Percentiles rank a stretch among this genome's conserved stretches.
Conservation (phyloP, 2,888 invertebrate genomes). For the Drosophila antonietae region DNA sequence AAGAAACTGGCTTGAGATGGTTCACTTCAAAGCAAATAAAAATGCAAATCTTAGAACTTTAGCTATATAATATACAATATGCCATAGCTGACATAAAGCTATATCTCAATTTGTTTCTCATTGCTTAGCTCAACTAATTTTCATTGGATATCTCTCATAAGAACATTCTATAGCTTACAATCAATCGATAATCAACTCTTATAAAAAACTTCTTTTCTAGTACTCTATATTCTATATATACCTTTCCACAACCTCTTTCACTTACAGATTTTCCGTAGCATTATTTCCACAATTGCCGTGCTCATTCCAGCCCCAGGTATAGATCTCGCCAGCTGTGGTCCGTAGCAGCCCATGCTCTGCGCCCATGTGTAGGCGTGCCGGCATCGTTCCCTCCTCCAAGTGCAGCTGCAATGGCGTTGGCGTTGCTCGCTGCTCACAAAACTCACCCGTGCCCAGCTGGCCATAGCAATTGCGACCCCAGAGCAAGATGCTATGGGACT, state of each 20-base stretch:
- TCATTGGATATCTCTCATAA: not conserved
- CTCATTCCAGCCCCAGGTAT: conserved; percentile 96
- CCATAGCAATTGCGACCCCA: conserved; percentile 94
- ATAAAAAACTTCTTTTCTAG: too few relatives aligned
- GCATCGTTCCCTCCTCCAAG: conserved; percentile 58
- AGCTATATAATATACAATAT: too few relatives aligned
- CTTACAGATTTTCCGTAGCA: conserved; percentile 83
- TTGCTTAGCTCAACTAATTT: not conserved
- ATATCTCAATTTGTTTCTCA: too few relatives aligned
- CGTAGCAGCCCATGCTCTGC: conserved; percentile 92
- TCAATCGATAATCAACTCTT: too few relatives aligned
- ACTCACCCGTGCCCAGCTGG: conserved; percentile 87
- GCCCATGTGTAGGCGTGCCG: conserved; percentile 86
- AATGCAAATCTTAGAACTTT: too few relatives aligned
- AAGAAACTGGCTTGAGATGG: too few relatives aligned
- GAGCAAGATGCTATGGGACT: conserved; percentile 87
- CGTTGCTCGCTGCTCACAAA: conserved; percentile 78
- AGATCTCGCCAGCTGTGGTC: conserved; percentile 87
- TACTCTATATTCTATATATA: too few relatives aligned
- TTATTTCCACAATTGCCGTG: conserved; percentile 93
- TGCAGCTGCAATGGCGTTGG: conserved; percentile 73
- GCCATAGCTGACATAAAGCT: too few relatives aligned
- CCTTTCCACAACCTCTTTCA: not conserved
- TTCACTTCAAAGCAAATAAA: too few relatives aligned
- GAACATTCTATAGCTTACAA: too few relatives aligned